These are phyloP conservation scores for Oscheius sp. DNA, from an alignment of 2,888 invertebrate species.

Conservation along the genomic window DNA sequence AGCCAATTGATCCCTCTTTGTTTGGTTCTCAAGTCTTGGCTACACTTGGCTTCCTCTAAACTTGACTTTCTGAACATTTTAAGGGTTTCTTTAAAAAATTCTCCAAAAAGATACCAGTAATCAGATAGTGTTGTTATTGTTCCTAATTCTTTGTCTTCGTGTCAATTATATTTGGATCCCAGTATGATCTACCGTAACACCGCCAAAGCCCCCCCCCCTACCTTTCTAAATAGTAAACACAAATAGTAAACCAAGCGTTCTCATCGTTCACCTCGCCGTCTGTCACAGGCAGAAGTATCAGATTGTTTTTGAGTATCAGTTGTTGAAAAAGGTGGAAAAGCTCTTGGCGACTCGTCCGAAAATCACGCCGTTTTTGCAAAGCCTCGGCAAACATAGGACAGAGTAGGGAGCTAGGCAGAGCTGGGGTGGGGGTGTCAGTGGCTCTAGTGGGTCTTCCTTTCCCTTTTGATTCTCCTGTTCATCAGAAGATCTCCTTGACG, in stretches of 20 bases:
- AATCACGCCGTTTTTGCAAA: constrained; percentile 30
- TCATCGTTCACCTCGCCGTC: no score
- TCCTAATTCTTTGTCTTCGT: no score
- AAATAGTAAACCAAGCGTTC: no score
- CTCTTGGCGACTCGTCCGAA: constrained; percentile 19
- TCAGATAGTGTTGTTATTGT: no score
- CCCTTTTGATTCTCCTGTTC: constrained; percentile 10
- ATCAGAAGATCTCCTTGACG: constrained; percentile 7
- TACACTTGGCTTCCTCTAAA: neutral
- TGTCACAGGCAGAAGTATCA: neutral
- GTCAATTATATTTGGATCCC: no score
- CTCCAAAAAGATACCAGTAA: no score
- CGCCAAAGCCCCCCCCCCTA: no score
- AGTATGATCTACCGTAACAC: no score
- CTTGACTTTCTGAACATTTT: neutral
- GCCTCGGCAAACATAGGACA: constrained; percentile 10
- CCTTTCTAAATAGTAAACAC: no score
- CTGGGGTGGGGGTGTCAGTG: neutral
- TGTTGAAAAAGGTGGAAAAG: constrained; percentile 4
- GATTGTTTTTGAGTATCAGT: neutral
- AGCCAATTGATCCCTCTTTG: constrained; percentile 27
- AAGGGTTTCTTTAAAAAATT: no score
- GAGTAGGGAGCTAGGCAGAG: constrained; percentile 1
- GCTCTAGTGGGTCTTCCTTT: neutral
- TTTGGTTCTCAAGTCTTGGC: constrained; percentile 17